These are phyloP conservation scores for Fukomys damarensis DNA, from an alignment of 2,113 vertebrate species.

Conservation along the genomic window DNA sequence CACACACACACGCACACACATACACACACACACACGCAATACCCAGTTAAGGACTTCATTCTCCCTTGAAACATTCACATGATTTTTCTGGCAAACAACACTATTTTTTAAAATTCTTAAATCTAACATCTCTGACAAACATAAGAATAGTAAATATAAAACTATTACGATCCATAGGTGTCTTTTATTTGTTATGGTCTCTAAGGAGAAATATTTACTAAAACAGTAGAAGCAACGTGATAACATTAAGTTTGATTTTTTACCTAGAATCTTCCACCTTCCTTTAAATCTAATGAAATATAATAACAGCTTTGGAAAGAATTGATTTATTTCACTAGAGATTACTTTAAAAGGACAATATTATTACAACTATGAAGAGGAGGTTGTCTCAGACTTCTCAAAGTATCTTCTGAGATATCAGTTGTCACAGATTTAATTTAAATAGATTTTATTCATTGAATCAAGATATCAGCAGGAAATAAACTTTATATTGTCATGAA, in stretches of 20 bases:
- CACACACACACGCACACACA: too few relatives aligned
- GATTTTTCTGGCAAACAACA: background rate
- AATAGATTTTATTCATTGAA: conserved; percentile 52
- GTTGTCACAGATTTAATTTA: conserved; percentile 27
- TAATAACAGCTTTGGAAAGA: background rate
- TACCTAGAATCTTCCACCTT: background rate
- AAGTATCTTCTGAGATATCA: background rate
- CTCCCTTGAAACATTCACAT: background rate
- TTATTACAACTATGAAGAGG: background rate
- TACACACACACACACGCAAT: too few relatives aligned
- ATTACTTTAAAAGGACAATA: background rate
- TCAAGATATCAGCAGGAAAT: conserved; percentile 15
- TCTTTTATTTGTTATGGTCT: background rate
- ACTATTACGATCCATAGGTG: background rate
- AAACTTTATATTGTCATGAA: background rate
- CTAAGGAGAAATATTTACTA: background rate
- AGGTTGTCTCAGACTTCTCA: conserved; percentile 22
- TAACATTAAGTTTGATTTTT: background rate
- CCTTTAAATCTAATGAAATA: conserved; percentile 30
- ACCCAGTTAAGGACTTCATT: background rate
- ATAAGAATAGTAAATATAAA: background rate
- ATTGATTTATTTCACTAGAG: background rate
- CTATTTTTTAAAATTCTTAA: background rate
- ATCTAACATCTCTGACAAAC: background rate
- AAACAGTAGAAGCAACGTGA: background rate